Evolutionary conservation across 2,888 invertebrate species (phyloP).

Genomic region (Hemithea aestivaria): DNA sequence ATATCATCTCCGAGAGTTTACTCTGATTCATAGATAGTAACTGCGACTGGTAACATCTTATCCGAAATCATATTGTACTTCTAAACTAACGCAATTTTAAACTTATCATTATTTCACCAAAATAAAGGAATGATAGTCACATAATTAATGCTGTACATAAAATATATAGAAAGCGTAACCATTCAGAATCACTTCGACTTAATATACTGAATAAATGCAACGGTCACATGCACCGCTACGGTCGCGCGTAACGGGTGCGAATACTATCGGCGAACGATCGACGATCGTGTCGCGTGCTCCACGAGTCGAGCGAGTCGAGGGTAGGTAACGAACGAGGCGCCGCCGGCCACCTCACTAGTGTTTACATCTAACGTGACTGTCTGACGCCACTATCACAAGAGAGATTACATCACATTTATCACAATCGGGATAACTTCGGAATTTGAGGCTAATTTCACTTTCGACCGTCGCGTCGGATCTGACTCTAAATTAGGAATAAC

Average conservation of each 20-base stretch:
- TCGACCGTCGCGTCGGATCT: conserved; percentile 22
- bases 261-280: conserved; percentile 57
- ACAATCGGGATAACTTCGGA: conserved; percentile 65
- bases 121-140: conserved; percentile 68
- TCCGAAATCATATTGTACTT: conserved; percentile 49
- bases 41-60: conserved; percentile 72
- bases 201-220: conserved; percentile 72
- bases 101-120: conserved; percentile 31
- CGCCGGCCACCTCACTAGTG: conserved; percentile 42
- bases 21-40: conserved; percentile 57
- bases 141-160: conserved; percentile 70
- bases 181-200: conserved; percentile 68
- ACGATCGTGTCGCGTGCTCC: conserved; percentile 39
- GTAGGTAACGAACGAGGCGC: conserved; percentile 61
- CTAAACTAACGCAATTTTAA: conserved; percentile 31
- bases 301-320: conserved; percentile 42
- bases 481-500: conserved; percentile 18
- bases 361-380: conserved; percentile 72
- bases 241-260: conserved; percentile 47
- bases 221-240: conserved; percentile 57
- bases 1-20: conserved; percentile 24
- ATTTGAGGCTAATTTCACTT: conserved; percentile 39
- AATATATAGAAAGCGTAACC: conserved; percentile 66
- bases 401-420: conserved; percentile 74
- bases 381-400: conserved; percentile 74